These are phyloP conservation scores for Cryptophagus acutangulus DNA, from an alignment of 2,888 invertebrate species.

Conservation along the genomic window DNA sequence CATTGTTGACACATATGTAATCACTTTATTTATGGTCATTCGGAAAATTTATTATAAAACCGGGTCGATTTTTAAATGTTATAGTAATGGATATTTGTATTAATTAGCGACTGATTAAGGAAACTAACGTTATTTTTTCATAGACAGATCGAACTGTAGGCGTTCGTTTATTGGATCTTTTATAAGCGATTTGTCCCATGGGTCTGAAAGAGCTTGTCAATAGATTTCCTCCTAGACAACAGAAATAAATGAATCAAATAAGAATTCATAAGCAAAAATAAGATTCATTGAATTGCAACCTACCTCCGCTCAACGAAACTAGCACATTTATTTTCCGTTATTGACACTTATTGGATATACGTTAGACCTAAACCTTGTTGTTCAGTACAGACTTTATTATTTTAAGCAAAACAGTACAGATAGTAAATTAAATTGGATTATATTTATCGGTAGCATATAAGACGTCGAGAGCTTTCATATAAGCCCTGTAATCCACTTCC, in stretches of 20 bases:
- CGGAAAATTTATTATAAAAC: background rate
- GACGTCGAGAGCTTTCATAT: constrained; percentile 63
- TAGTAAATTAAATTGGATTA: constrained; percentile 41
- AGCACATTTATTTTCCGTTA: no score
- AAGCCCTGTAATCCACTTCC: constrained; percentile 67
- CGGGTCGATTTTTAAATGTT: no score
- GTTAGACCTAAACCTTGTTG: no score
- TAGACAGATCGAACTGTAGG: background rate
- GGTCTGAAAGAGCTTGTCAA: constrained; percentile 5
- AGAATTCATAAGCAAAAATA: constrained; percentile 14
- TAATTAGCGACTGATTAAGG: no score
- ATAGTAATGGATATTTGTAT: no score
- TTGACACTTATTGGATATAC: no score
- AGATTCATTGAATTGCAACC: constrained; percentile 11
- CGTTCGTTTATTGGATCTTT: background rate
- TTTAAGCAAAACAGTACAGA: background rate
- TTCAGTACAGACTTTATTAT: background rate
- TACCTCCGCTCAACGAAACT: no score
- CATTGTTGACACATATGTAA: constrained; percentile 27
- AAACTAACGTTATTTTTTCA: no score
- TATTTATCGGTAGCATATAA: constrained; percentile 56
- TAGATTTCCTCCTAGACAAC: constrained; percentile 10
- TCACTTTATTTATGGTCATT: constrained; percentile 26
- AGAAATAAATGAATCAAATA: constrained; percentile 15
- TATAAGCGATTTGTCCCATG: constrained; percentile 13